Evolutionary conservation across 2,797 vertebrate species (phyloP), one percentile per base, ranked within the genome.

Genomic region (Trematomus bernacchii): DNA sequence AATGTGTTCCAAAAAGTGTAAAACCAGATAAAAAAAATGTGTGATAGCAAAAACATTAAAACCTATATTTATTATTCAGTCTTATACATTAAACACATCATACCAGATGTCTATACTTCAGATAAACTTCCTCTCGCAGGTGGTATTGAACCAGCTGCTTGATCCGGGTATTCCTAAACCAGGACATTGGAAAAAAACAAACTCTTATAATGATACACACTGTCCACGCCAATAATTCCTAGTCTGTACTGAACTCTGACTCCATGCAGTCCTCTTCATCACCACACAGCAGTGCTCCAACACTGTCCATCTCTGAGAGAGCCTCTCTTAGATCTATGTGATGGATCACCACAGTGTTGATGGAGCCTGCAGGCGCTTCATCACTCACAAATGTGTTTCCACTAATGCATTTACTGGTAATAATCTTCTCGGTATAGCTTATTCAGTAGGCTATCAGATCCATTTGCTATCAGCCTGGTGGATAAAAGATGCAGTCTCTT

Each of bases 201-300:
- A 15, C 3, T 8, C 27, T 30, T 62, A 3, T 47, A 7, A 33
- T 62, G 60, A 33, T 48, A 6, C 23, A 9, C 48, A 23, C 23
- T 11, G 2, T 47, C 6, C 52, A 14, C 9, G 13, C 23, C 30
- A 15, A 30, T 16, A 54, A 9, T 30, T 8, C 6, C 52, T 37
- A 37, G 8, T 37, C 14, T 46, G 58, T 6, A 18, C 12, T 21
- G 12, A 27, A 19, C 18, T 58, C 37, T 19, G 15, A 62, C 40
- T 59, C 46, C 46, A 4, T 42, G 33, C 19, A 51, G 23, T 51
- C 19, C 57, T 51, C 47, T 14, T 10, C 11, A 51, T 37, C 47
- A 15, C 66, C 54, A 60, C 57, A 70, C 0, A 60, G 67, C 11
- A 30, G 55, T 37, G 54, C 44, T 69, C n/a, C 44, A 50, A n/a